These are phyloP conservation scores for Amazona guildingii DNA, from an alignment of 2,113 vertebrate species.

Conservation along the genomic window DNA sequence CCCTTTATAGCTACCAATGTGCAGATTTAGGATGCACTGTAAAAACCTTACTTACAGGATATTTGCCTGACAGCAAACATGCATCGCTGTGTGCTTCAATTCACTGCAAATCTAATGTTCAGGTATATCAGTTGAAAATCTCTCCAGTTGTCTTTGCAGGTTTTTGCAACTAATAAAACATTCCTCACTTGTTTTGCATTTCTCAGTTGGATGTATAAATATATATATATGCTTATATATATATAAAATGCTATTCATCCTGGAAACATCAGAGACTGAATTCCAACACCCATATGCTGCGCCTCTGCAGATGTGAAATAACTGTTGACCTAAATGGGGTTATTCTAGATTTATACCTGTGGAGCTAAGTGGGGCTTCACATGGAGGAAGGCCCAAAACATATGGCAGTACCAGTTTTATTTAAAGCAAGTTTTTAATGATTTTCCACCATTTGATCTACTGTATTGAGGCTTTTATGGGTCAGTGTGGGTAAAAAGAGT, in stretches of 20 bases:
- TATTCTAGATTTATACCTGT: constrained; percentile 33
- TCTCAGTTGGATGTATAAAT: not conserved
- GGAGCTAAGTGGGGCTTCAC: not conserved
- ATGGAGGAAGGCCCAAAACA: constrained; percentile 1
- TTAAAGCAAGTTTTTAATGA: constrained; percentile 42
- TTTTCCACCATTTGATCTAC: constrained; percentile 40
- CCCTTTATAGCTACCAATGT: not conserved
- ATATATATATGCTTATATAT: not conserved
- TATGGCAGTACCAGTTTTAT: not conserved
- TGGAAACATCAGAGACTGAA: not conserved
- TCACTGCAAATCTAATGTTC: not conserved
- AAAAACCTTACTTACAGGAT: not conserved
- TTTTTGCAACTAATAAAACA: not conserved
- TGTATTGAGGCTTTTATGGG: constrained; percentile 30
- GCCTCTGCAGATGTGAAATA: constrained; percentile 3
- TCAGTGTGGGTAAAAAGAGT: constrained; percentile 18
- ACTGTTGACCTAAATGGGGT: not conserved
- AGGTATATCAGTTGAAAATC: not conserved
- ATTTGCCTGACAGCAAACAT: not conserved
- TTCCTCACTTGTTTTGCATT: not conserved
- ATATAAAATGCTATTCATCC: not conserved
- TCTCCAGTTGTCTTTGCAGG: not conserved
- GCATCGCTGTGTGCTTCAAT: not conserved
- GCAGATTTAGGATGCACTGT: not conserved
- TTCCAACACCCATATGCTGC: not conserved